Evolutionary conservation across 2,888 invertebrate species (phyloP).

Genomic region (Strigamia transsilvanica): DNA sequence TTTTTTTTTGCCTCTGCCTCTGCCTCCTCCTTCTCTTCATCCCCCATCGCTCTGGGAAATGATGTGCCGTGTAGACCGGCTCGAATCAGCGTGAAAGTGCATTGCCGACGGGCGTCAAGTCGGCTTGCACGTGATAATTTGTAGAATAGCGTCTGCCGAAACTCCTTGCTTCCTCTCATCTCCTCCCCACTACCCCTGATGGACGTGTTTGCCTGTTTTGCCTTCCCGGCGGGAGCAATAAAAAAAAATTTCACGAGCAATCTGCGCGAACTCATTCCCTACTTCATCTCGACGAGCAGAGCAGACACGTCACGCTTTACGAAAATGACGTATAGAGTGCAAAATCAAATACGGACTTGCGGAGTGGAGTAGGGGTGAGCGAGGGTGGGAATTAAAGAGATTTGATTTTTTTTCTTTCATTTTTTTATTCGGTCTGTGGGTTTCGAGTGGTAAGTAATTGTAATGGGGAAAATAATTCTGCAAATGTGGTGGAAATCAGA

Average conservation of each 20-base stretch:
- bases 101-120: slow-evolving; percentile 39
- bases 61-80: slow-evolving; percentile 40
- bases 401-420: too few relatives aligned
- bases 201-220: slow-evolving; percentile 42
- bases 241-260: slow-evolving; percentile 42
- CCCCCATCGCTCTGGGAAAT: slow-evolving; percentile 44
- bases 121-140: slow-evolving; percentile 42
- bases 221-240: slow-evolving; percentile 44
- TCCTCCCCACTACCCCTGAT: slow-evolving; percentile 20
- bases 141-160: slow-evolving; percentile 35
- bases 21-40: not conserved
- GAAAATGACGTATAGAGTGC: slow-evolving; percentile 4
- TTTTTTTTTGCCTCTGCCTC: not conserved
- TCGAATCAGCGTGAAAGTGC: slow-evolving; percentile 44
- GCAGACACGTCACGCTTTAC: not conserved
- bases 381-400: too few relatives aligned
- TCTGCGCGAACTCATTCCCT: slow-evolving; percentile 37
- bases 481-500: too few relatives aligned
- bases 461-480: too few relatives aligned
- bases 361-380: not conserved
- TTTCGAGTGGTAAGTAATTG: too few relatives aligned
- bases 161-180: not conserved
- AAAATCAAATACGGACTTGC: not conserved
- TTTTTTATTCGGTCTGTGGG: too few relatives aligned
- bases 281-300: slow-evolving; percentile 4